Evolutionary conservation across 2,113 vertebrate species (phyloP).

Genomic region (Ceratotherium simum): DNA sequence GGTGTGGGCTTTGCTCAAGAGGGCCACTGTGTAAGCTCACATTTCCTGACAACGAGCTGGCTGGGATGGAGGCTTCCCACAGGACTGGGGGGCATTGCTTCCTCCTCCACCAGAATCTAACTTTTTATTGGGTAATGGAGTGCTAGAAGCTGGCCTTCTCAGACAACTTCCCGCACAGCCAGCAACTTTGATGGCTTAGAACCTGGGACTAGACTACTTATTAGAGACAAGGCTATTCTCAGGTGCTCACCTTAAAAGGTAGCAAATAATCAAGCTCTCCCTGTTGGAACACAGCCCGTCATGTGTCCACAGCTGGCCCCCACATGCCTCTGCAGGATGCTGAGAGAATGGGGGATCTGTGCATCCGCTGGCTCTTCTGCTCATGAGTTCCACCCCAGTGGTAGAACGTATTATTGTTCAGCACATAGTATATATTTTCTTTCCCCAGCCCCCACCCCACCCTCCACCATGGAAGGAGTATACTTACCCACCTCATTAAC

Average conservation of each 20-base stretch:
- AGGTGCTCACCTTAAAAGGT: not conserved
- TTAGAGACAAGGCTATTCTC: not conserved
- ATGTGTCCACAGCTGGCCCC: not conserved
- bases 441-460: not conserved
- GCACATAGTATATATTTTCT: not conserved
- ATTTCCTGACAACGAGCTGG: not conserved
- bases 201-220: not conserved
- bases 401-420: not conserved
- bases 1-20: not conserved
- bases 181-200: not conserved
- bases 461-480: not conserved
- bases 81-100: not conserved
- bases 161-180: not conserved
- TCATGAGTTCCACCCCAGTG: not conserved
- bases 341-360: not conserved
- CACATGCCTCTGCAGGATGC: not conserved
- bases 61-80: not conserved
- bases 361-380: accelerated
- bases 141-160: not conserved
- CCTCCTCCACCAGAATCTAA: not conserved
- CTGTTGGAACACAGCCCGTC: not conserved
- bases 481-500: not conserved
- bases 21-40: not conserved
- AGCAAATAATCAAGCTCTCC: not conserved
- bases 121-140: not conserved